Percentiles rank a stretch among this genome's conserved stretches.
phyloP scores from a whole-genome alignment of 1,140 invertebrate genomes.

The Lerema accius region DNA sequence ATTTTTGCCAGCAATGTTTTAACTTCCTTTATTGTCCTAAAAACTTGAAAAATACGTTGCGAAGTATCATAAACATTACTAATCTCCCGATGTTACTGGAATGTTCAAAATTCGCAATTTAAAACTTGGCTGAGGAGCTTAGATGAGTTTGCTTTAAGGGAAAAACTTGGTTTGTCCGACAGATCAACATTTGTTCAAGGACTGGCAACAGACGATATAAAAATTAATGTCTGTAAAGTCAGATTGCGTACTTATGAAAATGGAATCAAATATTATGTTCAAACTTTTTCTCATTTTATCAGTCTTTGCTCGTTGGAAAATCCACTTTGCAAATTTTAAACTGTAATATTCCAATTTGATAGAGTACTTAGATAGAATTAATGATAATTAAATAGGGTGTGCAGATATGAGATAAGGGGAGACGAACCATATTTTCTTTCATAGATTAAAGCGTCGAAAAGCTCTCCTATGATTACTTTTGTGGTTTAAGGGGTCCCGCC shows the following conservation, averaged over 20 bases:
- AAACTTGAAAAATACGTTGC: not conserved
- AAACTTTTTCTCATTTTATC: constrained; percentile 16
- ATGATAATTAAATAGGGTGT: constrained; percentile 10
- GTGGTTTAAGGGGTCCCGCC: too few relatives aligned
- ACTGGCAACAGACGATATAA: constrained; percentile 22
- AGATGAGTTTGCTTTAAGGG: constrained; percentile 3
- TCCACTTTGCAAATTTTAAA: constrained; percentile 13
- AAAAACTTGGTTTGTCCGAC: constrained; percentile 12
- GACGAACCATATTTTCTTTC: too few relatives aligned
- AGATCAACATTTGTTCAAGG: constrained; percentile 11
- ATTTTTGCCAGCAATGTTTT: not conserved
- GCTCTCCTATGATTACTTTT: too few relatives aligned
- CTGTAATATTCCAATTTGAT: constrained; percentile 2
- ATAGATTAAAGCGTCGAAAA: too few relatives aligned
- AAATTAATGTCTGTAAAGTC: constrained; percentile 19
- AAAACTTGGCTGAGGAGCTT: not conserved
- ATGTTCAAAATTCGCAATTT: not conserved
- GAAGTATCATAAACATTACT: not conserved
- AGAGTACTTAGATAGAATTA: not conserved
- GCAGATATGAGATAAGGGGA: not conserved
- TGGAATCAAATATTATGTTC: constrained; percentile 12
- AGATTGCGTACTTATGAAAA: constrained; percentile 12
- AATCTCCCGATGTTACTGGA: not conserved
- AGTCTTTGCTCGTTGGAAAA: not conserved
- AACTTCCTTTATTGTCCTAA: not conserved